Percentiles rank a stretch among this genome's conserved stretches.
These are phyloP conservation scores for Poeciliopsis infans DNA, from an alignment of 2,797 vertebrate species.

Conservation along the genomic window DNA sequence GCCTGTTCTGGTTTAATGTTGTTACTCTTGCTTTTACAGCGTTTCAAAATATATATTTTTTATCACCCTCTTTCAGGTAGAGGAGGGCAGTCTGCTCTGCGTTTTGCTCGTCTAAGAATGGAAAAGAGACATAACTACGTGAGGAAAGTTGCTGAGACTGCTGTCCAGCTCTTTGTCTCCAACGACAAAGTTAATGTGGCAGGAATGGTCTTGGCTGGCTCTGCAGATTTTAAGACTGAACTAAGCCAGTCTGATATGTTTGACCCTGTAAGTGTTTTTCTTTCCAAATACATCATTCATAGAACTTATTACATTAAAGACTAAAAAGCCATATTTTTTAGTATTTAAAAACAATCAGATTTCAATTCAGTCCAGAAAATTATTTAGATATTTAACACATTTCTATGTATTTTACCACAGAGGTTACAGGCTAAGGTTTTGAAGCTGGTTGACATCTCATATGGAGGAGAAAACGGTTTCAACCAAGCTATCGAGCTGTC, in stretches of 20 bases:
- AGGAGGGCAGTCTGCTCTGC: slow-evolving; percentile 98
- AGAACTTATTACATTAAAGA: background rate
- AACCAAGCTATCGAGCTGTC: slow-evolving; percentile 99
- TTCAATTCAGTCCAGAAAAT: background rate
- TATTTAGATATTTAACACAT: background rate
- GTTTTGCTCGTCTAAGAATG: slow-evolving; percentile 98
- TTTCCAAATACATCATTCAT: background rate
- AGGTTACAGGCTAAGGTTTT: slow-evolving; percentile 98
- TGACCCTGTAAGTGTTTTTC: slow-evolving; percentile 88
- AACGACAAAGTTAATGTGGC: slow-evolving; percentile 99
- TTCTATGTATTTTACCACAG: slow-evolving; percentile 54
- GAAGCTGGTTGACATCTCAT: slow-evolving; percentile 99
- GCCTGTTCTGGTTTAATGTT: background rate
- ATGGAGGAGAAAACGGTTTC: slow-evolving; percentile 99
- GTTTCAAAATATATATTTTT: background rate
- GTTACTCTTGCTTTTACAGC: background rate
- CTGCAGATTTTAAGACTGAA: slow-evolving; percentile 99
- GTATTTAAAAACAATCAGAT: background rate
- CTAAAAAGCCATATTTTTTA: background rate
- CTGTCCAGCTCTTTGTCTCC: slow-evolving; percentile 97
- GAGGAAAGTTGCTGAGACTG: slow-evolving; percentile 98
- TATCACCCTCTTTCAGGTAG: slow-evolving; percentile 82
- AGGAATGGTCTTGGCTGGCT: slow-evolving; percentile 96
- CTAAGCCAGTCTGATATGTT: slow-evolving; percentile 99
- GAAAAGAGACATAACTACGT: slow-evolving; percentile 99